Base-by-base conservation (phyloP, 2,888 invertebrate species). In the Rhingia campestris region DNA sequence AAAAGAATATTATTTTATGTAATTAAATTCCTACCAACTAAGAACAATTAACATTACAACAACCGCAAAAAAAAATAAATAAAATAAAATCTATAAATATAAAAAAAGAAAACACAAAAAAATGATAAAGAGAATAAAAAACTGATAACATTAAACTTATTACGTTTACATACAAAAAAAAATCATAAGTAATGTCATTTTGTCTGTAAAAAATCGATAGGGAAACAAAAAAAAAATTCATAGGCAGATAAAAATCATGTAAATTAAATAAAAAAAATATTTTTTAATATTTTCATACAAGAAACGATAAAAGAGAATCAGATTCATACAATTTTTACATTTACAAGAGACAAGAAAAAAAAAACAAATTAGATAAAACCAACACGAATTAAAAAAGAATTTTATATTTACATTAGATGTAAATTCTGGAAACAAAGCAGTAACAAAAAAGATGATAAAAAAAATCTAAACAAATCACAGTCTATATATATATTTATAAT, bases 261-360 rank as follows among this genome's bases (percentile, higher is more conserved):
- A 75, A 81, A 81, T 53, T 66, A 56, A 77, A 54, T 53, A 37
- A 53, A 22, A 12, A 70, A 51, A 58, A 74, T 84, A 84, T 84
- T 84, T 84, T 84, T 74, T 84, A 84, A 84, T 84, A 84, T 84
- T 84, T 84, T 84, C 84, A 84, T 84, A 84, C 84, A 74, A 79
- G 79, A 70, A 74, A 61, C 67, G 82, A 77, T 73, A 77, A 41
- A 67, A 61, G 64, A 79, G 32, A 74, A 70, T 79, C 77, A 84
- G 84, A 84, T 75, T 79, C 79, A 84, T 79, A 84, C 84, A 84
- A 84, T 84, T 84, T 84, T 84, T 84, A 79, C 84, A 84, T 84
- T 84, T 84, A 84, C 84, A 84, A 79, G 30, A 6, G 61, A 37
- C 56, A 63, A 49, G 3, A 2, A 12, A 70, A 47, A 14, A 59